phyloP scores from a whole-genome alignment of 2,888 invertebrate species.

The Papilio elwesi region DNA sequence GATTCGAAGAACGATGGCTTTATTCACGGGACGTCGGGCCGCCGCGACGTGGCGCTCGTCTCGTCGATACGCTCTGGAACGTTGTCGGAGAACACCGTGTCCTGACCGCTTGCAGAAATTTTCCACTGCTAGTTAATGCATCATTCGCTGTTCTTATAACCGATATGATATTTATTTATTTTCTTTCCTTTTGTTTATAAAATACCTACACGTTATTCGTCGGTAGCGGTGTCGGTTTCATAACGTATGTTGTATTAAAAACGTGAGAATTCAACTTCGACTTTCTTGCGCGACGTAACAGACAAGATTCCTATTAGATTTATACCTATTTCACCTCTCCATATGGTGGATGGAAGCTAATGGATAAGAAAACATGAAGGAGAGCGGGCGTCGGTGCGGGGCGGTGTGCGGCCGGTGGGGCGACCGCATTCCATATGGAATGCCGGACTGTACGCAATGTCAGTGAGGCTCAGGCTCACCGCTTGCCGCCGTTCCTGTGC shows the following conservation, averaged over 20 bases:
- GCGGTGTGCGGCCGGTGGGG: conserved; percentile 66
- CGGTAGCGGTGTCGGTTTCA: conserved; percentile 39
- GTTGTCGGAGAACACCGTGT: conserved; percentile 52
- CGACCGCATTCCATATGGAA: conserved; percentile 83
- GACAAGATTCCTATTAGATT: conserved; percentile 69
- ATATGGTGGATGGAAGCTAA: conserved; percentile 77
- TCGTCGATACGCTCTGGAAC: conserved; percentile 65
- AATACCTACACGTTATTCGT: conserved; percentile 8
- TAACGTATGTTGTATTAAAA: conserved; percentile 38
- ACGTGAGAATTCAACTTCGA: conserved; percentile 40
- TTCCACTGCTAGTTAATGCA: conserved; percentile 24
- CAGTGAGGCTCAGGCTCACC: conserved; percentile 72
- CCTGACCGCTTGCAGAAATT: conserved; percentile 50
- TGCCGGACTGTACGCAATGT: conserved; percentile 83
- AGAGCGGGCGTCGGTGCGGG: conserved; percentile 64
- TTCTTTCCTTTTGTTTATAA: conserved; percentile 10
- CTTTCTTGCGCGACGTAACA: conserved; percentile 36
- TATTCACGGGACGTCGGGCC: conserved; percentile 59
- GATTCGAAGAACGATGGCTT: conserved; percentile 58
- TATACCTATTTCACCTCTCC: conserved; percentile 73
- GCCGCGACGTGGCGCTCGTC: conserved; percentile 75
- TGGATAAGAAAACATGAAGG: conserved; percentile 78
- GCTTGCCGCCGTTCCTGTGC: conserved; percentile 53
- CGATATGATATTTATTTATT: conserved; percentile 17
- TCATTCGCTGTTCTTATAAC: neutral